phyloP scores from a whole-genome alignment of 2,113 vertebrate species.

The Cottus gobio region DNA sequence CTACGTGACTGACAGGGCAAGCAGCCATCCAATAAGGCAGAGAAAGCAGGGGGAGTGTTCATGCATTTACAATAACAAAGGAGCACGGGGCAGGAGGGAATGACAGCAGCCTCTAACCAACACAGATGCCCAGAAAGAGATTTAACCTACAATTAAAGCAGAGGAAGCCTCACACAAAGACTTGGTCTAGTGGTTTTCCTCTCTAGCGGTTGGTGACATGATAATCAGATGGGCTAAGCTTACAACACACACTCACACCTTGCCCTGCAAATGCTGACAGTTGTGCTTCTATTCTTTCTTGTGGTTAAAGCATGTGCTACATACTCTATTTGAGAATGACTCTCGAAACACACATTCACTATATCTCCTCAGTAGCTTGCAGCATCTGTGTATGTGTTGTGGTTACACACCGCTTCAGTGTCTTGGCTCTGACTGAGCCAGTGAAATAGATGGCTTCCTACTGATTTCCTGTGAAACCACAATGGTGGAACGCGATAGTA shows the following conservation, averaged over 20 bases:
- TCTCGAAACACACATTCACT: conserved; percentile 9
- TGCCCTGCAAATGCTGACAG: conserved; percentile 1
- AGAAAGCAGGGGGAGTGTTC: conserved; percentile 40
- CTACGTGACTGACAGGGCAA: conserved; percentile 37
- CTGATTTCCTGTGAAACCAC: conserved; percentile 63
- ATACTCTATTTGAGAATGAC: conserved; percentile 10
- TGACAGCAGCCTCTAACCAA: conserved; percentile 23
- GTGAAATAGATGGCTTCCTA: conserved; percentile 50
- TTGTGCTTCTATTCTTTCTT: conserved; percentile 21
- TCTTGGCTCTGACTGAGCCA: conserved; percentile 20
- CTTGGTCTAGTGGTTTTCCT: conserved; percentile 17
- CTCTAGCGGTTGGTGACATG: conserved; percentile 39
- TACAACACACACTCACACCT: neutral
- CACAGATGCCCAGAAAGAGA: conserved; percentile 47
- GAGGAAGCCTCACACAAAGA: conserved; percentile 40
- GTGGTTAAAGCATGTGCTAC: conserved; percentile 25
- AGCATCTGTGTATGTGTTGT: conserved; percentile 28
- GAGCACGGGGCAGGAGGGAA: conserved; percentile 22
- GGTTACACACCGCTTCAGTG: conserved; percentile 24
- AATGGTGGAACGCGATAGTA: conserved; percentile 12
- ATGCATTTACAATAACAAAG: conserved; percentile 41
- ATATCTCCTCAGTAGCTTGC: conserved; percentile 1
- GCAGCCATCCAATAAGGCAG: conserved; percentile 28
- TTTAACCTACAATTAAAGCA: conserved; percentile 53
- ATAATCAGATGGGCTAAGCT: conserved; percentile 33